These are phyloP conservation scores for Cremastinae sp. DNA, from an alignment of 2,888 invertebrate genomes.

Conservation along the genomic window DNA sequence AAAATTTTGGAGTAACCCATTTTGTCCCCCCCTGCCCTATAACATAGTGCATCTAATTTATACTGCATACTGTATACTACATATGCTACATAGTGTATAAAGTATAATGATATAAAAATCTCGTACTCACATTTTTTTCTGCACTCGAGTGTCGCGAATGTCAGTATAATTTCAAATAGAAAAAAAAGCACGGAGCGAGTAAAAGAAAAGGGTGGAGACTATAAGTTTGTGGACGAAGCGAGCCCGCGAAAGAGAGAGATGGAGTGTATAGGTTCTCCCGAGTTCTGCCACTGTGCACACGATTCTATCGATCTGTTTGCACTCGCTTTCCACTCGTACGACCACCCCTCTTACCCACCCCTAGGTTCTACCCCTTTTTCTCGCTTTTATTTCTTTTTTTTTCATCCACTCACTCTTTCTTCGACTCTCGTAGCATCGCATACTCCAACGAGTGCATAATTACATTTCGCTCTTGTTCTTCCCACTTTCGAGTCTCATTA, in stretches of 20 bases:
- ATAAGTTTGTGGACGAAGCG: conserved; percentile 3
- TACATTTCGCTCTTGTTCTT: conserved; percentile 13
- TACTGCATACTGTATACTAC: too few relatives aligned
- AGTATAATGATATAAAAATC: background rate
- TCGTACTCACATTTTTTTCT: background rate
- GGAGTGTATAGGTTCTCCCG: too few relatives aligned
- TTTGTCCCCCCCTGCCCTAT: conserved; percentile 5
- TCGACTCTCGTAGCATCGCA: conserved; percentile 24
- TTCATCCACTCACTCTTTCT: conserved; percentile 11
- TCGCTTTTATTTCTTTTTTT: conserved; percentile 16
- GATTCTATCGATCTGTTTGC: conserved; percentile 55
- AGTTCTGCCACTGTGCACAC: background rate
- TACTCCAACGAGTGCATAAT: conserved; percentile 21
- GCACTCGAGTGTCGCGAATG: conserved; percentile 19
- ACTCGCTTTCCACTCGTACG: conserved; percentile 24
- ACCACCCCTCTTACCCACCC: too few relatives aligned
- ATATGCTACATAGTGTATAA: conserved; percentile 19
- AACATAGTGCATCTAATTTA: conserved; percentile 5
- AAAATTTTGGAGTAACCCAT: background rate
- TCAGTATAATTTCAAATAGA: conserved; percentile 30
- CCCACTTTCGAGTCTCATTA: background rate
- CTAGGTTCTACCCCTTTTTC: conserved; percentile 20
- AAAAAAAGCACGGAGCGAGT: background rate
- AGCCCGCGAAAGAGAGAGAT: conserved; percentile 8
- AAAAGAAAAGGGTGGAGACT: background rate